Evolutionary conservation across 2,797 vertebrate species (phyloP), one percentile per base, ranked within the genome.

Genomic region (Hypotaenidia philippensis): DNA sequence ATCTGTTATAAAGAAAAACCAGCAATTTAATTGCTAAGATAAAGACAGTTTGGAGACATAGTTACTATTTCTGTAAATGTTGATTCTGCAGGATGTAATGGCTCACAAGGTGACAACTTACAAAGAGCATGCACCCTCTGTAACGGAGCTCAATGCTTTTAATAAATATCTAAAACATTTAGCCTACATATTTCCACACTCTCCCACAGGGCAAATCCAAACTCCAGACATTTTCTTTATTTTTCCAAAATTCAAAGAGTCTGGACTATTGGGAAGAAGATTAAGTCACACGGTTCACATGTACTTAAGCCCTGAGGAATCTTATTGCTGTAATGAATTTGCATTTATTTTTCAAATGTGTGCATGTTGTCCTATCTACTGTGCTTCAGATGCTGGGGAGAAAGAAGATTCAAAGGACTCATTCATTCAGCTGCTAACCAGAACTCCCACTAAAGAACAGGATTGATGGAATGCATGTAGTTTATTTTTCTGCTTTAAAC

Each of bases 1-100:
- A 97, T 61, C 98, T 98, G 94, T 91, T 53, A 64, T 32, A 79
- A 63, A 96, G 57, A 38, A 93, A 55, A 87, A 87, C 18, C 6
- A 92, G 40, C 40, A 90, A 85, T 11, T 87, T 83, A 89, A 41
- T 70, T 87, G 70, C 56, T 64, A 68, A 69, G 40, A 83, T 18
- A 13, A 82, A 82, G 12, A 76, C 7, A 63, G 8, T 29, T 40
- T 50, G n/a, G 50, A 80, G 36, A 60, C 7, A 69, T 17, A 69
- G 23, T 38, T 76, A 34, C 25, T 59, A 15, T 64, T 53, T 63
- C 34, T 44, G 22, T 47, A 87, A 64, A 40, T 21, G 34, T 44
- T 38, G 18, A 27, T 64, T 78, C 66, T 79, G 27, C 45, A 64
- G 36, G 10, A 53, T 31, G 34, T 8, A 83, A 57, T 22, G 25